A percentile compares a stretch with the other conserved stretches of the same genome.
Evolutionary conservation across 2,113 vertebrate genomes (phyloP).

Genomic region (Perca flavescens): DNA sequence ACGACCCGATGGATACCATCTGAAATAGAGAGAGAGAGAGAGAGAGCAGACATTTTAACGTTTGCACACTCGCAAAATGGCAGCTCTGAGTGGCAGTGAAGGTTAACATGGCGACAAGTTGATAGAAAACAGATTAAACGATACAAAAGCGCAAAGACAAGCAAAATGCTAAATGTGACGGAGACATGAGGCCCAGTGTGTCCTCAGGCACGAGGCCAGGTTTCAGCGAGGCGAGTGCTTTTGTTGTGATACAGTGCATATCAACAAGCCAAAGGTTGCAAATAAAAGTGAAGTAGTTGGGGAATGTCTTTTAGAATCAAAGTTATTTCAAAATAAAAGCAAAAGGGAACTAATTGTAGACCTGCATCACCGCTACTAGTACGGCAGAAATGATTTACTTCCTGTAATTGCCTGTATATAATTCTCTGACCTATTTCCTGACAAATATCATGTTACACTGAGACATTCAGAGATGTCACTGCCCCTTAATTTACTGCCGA

Average conservation of each 20-base stretch:
- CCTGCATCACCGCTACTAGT: background rate
- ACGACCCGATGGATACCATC: slow-evolving; percentile 90
- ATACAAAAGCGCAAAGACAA: background rate
- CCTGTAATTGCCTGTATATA: background rate
- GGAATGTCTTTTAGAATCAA: background rate
- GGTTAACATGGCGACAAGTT: background rate
- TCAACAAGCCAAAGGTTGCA: slow-evolving; percentile 9
- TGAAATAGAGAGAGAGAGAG: slow-evolving; percentile 61
- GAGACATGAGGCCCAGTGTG: background rate
- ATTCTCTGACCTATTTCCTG: background rate
- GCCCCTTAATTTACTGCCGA: slow-evolving; percentile 9
- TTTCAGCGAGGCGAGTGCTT: slow-evolving; percentile 9
- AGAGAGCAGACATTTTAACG: background rate
- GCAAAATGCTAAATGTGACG: background rate
- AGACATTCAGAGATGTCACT: slow-evolving; percentile 1
- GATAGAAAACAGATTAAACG: background rate
- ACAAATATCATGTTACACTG: slow-evolving; percentile 32
- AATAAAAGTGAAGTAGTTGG: background rate
- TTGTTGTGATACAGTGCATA: background rate
- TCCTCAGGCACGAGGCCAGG: background rate
- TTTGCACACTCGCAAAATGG: background rate
- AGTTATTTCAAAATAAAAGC: background rate
- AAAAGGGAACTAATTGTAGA: background rate
- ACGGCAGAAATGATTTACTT: background rate
- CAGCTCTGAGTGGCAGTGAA: background rate